Base-by-base conservation (phyloP, 2,797 vertebrate species). In the Syngnathus rostellatus region DNA sequence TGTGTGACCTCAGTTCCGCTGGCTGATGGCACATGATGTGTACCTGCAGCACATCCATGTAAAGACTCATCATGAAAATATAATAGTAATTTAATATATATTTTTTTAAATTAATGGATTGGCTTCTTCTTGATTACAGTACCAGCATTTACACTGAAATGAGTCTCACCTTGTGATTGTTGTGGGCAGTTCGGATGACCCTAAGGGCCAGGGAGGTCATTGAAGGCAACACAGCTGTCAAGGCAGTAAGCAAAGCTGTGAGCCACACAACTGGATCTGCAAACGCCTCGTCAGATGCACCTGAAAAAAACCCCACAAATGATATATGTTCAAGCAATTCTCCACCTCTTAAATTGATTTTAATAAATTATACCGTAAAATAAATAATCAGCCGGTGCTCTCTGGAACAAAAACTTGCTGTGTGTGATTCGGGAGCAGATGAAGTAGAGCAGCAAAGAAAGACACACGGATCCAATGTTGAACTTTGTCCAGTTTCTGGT, bases 401-500 rank as follows among this genome's bases (percentile, higher is more conserved):
- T 12, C 25, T 23, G 57, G 83, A 90, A 94, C 38, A 94, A 66
- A 7, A 19, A 54, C 0, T 71, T 0, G 45, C 73, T 91, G 65
- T 98, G 94, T 10, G 92, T 92, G 62, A 89, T 41, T 64, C 79
- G 83, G 2, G 89, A 89, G 41, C 87, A 74, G 58, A 93, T 0
- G 71, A 90, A 91, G 65, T 93, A 96, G 54, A 89, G 0, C 12
- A 64, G 5, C 8, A 95, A 5, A 62, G 94, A 94, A 62, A 89
- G 10, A 14, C 81, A 2, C 9, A 97, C 7, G 1, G 87, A 71
- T 25, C 86, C 80, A n/a, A 87, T 55, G 0, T 81, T 91, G 79
- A 90, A 78, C 50, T 81, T 64, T 0, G 93, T 98, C 95, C 96
- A 99, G 88, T 87, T 88, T 70, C 81, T 92, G 23, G 89, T 92